A percentile compares a stretch with the other conserved stretches of the same genome.
Evolutionary conservation across 2,797 vertebrate genomes (phyloP).

Genomic region (Selene dorsalis): DNA sequence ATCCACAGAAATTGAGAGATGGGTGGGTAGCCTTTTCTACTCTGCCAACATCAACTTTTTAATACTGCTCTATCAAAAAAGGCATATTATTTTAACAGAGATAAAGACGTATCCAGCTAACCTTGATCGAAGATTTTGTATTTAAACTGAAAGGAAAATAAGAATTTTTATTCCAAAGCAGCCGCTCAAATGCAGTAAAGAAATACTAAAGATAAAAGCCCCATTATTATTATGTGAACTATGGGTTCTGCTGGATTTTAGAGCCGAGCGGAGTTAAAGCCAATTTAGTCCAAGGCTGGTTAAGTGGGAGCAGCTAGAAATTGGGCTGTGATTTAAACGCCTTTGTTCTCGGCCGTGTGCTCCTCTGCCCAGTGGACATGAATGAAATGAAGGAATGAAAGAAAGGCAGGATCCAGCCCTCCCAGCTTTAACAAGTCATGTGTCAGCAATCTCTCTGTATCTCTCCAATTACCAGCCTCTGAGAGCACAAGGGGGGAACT

Average conservation of each 20-base stretch:
- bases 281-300: slow-evolving; percentile 55
- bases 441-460: slow-evolving; percentile 65
- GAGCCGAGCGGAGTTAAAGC: slow-evolving; percentile 38
- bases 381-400: slow-evolving; percentile 51
- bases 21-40: no score
- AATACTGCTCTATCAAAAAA: neutral
- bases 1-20: no score
- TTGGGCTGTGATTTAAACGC: slow-evolving; percentile 52
- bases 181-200: neutral
- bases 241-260: slow-evolving; percentile 3
- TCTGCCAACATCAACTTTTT: no score
- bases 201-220: slow-evolving; percentile 1
- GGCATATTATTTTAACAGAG: neutral
- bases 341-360: slow-evolving; percentile 57
- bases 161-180: neutral
- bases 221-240: slow-evolving; percentile 27
- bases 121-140: neutral
- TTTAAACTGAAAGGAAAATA: neutral
- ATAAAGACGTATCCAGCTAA: neutral
- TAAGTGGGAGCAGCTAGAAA: slow-evolving; percentile 56
- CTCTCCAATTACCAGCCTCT: slow-evolving; percentile 69
- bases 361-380: slow-evolving; percentile 63
- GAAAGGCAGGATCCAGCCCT: slow-evolving; percentile 56
- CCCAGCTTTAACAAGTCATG: slow-evolving; percentile 67
- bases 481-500: slow-evolving; percentile 37